Evolutionary conservation across 2,888 invertebrate genomes (phyloP).

Genomic region (Ichneumon xanthorius): DNA sequence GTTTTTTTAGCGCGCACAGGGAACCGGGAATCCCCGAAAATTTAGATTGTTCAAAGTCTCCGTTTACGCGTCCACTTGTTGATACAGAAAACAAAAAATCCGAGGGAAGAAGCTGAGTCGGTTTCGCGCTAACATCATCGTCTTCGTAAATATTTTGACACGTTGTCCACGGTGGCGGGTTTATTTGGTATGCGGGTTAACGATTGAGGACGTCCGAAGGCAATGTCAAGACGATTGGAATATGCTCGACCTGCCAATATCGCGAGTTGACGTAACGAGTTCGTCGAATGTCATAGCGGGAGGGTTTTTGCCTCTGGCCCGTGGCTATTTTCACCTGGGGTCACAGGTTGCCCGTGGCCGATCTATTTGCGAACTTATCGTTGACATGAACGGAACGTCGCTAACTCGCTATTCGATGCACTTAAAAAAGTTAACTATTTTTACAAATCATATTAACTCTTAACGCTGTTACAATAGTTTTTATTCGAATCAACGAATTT

Average conservation of each 20-base stretch:
- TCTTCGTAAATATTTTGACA: slow-evolving; percentile 53
- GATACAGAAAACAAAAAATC: background rate
- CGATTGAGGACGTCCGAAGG: slow-evolving; percentile 69
- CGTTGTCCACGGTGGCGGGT: slow-evolving; percentile 48
- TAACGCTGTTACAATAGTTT: background rate
- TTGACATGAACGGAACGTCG: background rate
- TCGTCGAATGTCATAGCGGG: slow-evolving; percentile 67
- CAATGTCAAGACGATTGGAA: slow-evolving; percentile 31
- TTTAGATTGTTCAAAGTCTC: background rate
- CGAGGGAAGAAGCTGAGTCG: background rate
- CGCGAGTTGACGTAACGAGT: slow-evolving; percentile 68
- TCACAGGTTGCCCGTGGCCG: slow-evolving; percentile 55
- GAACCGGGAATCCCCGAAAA: background rate
- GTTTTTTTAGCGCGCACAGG: background rate
- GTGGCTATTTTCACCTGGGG: slow-evolving; percentile 64
- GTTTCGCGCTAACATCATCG: background rate
- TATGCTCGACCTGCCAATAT: slow-evolving; percentile 66
- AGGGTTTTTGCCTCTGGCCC: slow-evolving; percentile 53
- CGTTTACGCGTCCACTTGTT: background rate
- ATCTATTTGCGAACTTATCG: slow-evolving; percentile 58
- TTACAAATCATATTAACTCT: background rate
- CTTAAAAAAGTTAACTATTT: background rate
- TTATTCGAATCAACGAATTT: background rate
- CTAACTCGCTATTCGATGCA: slow-evolving; percentile 9
- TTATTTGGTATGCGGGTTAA: slow-evolving; percentile 72